A percentile compares a stretch with the other conserved stretches of the same genome.
Evolutionary conservation across 92 coral and sea anemone species (phyloP).

Genomic region (Phenganax subtilis): DNA sequence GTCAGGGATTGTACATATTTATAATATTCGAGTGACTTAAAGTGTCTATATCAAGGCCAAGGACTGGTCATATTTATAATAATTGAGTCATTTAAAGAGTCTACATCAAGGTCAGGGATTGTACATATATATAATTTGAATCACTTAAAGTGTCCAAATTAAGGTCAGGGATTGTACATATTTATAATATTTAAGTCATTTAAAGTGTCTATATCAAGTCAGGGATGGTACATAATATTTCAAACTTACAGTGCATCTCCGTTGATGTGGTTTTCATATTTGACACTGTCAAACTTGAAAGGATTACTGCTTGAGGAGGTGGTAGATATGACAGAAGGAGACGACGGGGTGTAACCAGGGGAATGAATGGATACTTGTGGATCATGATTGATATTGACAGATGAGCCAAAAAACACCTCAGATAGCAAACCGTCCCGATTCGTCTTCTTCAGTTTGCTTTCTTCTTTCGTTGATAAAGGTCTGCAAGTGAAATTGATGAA

Average conservation of each 20-base stretch:
- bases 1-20: too few species aligned
- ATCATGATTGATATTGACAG: slow-evolving; percentile 32
- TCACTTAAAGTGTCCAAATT: too few species aligned
- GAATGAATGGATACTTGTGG: slow-evolving; percentile 24
- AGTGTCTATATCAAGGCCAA: too few species aligned
- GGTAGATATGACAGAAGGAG: slow-evolving; percentile 39
- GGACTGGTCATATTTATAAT: too few species aligned
- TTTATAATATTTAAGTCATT: too few species aligned
- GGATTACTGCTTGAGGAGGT: slow-evolving; percentile 48
- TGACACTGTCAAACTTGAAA: slow-evolving; percentile 18
- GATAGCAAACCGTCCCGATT: slow-evolving; percentile 81
- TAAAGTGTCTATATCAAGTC: too few species aligned
- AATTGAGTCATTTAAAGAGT: too few species aligned
- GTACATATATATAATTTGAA: too few species aligned
- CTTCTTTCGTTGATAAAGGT: slow-evolving; percentile 88
- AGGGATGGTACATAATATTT: background rate
- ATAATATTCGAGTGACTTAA: too few species aligned
- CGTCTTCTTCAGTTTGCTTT: slow-evolving; percentile 58
- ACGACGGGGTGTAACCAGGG: slow-evolving; percentile 28
- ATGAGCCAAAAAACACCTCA: slow-evolving; percentile 83
- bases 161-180: too few species aligned
- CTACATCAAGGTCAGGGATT: too few species aligned
- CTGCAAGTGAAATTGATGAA: slow-evolving; percentile 40
- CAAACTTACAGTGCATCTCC: background rate
- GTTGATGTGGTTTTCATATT: slow-evolving; percentile 9